Percentiles rank a stretch among this genome's conserved stretches.
These are phyloP conservation scores for Microctonus hyperodae DNA, from an alignment of 2,888 invertebrate genomes.

Conservation along the genomic window DNA sequence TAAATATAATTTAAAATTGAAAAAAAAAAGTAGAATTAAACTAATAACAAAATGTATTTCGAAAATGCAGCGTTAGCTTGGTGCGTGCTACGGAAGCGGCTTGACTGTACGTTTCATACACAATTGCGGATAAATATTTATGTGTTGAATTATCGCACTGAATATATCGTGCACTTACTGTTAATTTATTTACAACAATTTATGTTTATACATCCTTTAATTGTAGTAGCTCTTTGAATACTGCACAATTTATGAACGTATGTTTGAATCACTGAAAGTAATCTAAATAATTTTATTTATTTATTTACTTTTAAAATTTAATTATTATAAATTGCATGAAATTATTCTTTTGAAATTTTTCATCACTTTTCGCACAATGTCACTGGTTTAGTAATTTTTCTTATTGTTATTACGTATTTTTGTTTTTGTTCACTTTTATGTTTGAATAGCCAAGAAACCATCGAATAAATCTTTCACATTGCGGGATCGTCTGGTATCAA, in stretches of 20 bases:
- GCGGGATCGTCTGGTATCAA: conserved; percentile 59
- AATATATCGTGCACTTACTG: conserved; percentile 9
- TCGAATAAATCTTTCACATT: conserved; percentile 58
- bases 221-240: conserved; percentile 32
- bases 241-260: conserved; percentile 17
- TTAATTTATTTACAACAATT: conserved; percentile 28
- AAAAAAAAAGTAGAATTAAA: conserved; percentile 4
- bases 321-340: conserved; percentile 20
- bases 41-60: conserved; percentile 33
- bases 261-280: not conserved
- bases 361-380: not conserved
- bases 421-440: conserved; percentile 24
- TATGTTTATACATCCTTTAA: conserved; percentile 37
- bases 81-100: conserved; percentile 89
- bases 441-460: conserved; percentile 56
- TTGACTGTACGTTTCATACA: conserved; percentile 79
- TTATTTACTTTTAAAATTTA: conserved; percentile 6
- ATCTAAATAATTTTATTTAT: not conserved
- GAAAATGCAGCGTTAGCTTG: conserved; percentile 83
- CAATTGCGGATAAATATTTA: conserved; percentile 26
- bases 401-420: conserved; percentile 26
- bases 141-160: conserved; percentile 20
- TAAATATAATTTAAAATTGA: not conserved
- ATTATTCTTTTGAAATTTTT: not conserved
- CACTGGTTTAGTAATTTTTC: conserved; percentile 25